These are phyloP conservation scores for Meiosimyza decipiens DNA, from an alignment of 2,888 invertebrate genomes.

Conservation along the genomic window DNA sequence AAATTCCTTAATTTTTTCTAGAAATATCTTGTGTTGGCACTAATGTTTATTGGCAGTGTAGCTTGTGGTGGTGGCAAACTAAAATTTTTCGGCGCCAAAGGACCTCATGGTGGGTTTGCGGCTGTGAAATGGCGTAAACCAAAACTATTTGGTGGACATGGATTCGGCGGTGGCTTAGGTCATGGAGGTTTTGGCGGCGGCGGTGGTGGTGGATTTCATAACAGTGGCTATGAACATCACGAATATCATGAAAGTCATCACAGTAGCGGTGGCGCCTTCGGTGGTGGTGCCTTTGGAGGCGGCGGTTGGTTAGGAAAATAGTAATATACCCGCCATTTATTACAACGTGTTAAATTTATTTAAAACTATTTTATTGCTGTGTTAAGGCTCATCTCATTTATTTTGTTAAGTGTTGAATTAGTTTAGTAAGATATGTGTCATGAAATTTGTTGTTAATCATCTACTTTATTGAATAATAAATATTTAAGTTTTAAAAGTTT, in stretches of 20 bases:
- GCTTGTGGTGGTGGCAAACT: conserved; percentile 49
- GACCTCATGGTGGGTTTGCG: conserved; percentile 46
- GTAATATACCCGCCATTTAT: not conserved
- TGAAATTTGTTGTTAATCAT: too few relatives aligned
- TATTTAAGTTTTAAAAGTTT: too few relatives aligned
- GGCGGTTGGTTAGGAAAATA: conserved; percentile 51
- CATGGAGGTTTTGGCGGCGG: conserved; percentile 42
- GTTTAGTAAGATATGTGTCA: too few relatives aligned
- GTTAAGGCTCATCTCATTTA: not conserved
- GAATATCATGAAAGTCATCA: conserved; percentile 50
- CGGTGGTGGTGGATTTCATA: conserved; percentile 46
- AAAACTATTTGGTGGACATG: conserved; percentile 38
- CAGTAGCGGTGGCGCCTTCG: conserved; percentile 44
- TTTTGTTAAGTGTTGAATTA: too few relatives aligned
- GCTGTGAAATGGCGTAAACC: conserved; percentile 17
- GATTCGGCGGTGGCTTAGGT: conserved; percentile 37
- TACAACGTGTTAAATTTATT: not conserved
- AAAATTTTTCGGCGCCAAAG: conserved; percentile 55
- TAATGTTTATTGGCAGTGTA: conserved; percentile 33
- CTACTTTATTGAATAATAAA: too few relatives aligned
- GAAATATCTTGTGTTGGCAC: conserved; percentile 36
- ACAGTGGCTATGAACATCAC: conserved; percentile 52
- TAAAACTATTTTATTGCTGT: not conserved
- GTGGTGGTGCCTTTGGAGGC: conserved; percentile 32
- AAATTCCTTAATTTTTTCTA: conserved; percentile 4